Evolutionary conservation across 1,140 invertebrate species (phyloP).

Genomic region (Watersipora subatra): DNA sequence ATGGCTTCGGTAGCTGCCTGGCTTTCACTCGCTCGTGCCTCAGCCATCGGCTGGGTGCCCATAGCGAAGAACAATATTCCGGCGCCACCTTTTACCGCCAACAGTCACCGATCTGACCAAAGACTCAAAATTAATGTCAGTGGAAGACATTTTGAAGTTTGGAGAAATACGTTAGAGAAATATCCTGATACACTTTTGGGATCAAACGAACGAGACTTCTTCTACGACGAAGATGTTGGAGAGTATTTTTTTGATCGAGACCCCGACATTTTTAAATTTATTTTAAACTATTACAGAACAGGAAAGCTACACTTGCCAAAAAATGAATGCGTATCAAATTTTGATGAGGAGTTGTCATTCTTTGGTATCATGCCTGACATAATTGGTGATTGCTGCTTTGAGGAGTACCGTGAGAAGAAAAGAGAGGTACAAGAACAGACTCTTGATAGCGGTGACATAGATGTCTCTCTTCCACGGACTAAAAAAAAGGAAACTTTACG

Average conservation of each 20-base stretch:
- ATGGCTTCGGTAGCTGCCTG: conserved; percentile 99
- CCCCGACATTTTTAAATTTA: conserved; percentile 96
- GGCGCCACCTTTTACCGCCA: conserved; percentile 54
- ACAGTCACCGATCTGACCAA: conserved; percentile 32
- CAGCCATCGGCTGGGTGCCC: conserved; percentile 78
- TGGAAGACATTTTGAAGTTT: conserved; percentile 87
- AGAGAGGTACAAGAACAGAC: conserved; percentile 93
- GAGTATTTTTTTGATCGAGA: conserved; percentile 99
- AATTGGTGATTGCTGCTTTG: conserved; percentile 94
- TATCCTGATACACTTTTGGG: conserved; percentile 98
- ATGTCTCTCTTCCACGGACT: background rate
- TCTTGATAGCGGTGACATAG: conserved; percentile 77
- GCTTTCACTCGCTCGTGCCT: conserved; percentile 96
- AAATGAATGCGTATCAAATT: conserved; percentile 95
- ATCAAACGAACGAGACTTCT: conserved; percentile 95
- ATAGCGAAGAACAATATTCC: conserved; percentile 72
- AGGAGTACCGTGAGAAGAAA: conserved; percentile 95
- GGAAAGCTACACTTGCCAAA: conserved; percentile 97
- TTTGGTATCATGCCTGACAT: conserved; percentile 99
- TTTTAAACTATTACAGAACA: conserved; percentile 96
- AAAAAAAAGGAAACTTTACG: conserved; percentile 52
- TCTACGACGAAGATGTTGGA: conserved; percentile 92
- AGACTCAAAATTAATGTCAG: conserved; percentile 46
- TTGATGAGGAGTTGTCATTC: conserved; percentile 97
- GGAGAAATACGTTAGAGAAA: conserved; percentile 96